Evolutionary conservation across 2,113 vertebrate species (phyloP), one percentile per base, ranked within the genome.

Genomic region (Microcebus ravelobensis): DNA sequence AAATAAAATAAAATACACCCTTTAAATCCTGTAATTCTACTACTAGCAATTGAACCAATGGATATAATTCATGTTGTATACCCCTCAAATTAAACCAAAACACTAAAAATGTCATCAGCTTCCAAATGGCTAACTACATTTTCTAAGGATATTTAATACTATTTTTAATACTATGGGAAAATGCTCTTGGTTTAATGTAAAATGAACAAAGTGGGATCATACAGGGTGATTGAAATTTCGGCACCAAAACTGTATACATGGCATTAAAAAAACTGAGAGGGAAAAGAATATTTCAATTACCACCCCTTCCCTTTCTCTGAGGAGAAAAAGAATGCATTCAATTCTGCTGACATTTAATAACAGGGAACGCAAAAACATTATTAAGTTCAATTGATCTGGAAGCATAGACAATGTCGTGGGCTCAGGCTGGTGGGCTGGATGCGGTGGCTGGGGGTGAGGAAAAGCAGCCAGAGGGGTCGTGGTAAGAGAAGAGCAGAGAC

Each of bases 1-100:
- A 45, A 45, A 45, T 45, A 45, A 45, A 45, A 45, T 45, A 45
- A 45, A 45, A 45, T 45, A 45, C 45, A 45, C 45, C 34, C 65
- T 97, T 63, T 84, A 65, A 91, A n/a, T 87, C 52, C 61, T 89
- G 6, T 55, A 77, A 85, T 95, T 91, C 76, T 89, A 91, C 27
- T 27, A 15, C 59, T 71, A 70, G 55, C 48, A 87, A 55, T 94
- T 86, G 45, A 90, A 80, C 25, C 48, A 92, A 45, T 84, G 81
- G 45, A 42, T 91, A 68, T 61, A 70, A 91, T 94, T 95, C 52
- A 95, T 48, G 14, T 42, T 9, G 23, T 86, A 31, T 8, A 89
- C 45, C 57, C 34, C 82, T 6, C 48, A 94, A 76, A 91, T 57
- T 85, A 88, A 93, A 95, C 83, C 4, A 9, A 83, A 88, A 88